Base-by-base conservation (phyloP, 1,140 invertebrate species). In the Neelides sp. region DNA sequence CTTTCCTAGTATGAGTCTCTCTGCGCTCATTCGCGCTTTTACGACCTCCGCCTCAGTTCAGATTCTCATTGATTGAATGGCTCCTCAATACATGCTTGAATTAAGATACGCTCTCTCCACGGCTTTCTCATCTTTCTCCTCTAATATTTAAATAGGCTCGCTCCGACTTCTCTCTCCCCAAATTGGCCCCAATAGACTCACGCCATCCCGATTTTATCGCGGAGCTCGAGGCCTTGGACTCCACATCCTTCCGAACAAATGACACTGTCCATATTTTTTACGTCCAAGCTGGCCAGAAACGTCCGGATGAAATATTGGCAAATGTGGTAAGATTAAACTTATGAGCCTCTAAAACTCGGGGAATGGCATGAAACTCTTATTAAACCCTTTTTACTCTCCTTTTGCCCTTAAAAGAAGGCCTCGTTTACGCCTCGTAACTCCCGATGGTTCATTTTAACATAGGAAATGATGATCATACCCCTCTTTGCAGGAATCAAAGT, bases 191-290 rank as follows among this genome's bases (percentile, higher is more conserved):
- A 24, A 69, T 96, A 42, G 85, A 94, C 69, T 78, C 78, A 24
- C 74, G 74, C 7, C 71, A 76, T 39, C 64, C 75, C 10, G 80
- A 78, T 15, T 87, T 94, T 64, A 77, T 75, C 22, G 66, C 71
- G 10, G 79, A 83, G 54, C 65, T 88, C 13, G 78, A 88, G 63
- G 72, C 73, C 24, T 67, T 94, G 34, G 88, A 92, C 68, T 74
- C 74, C 34, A 80, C 85, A 52, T 87, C 88, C 60, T 76, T 81
- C 24, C 73, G 90, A 55, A 90, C 85, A 4, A 80, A 80, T 62
- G 89, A 96, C 64, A 97, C 93, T 0, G 88, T 86, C 54, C 89
- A 95, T 66, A 75, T 97, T 52, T 95, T 96, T 71, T 98, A 96
- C 66, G 88, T 92, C 0, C 81, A 83, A 65, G 76, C 83, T 36